Evolutionary conservation across 2,888 invertebrate genomes (phyloP).

Genomic region (Chironomus tentans): DNA sequence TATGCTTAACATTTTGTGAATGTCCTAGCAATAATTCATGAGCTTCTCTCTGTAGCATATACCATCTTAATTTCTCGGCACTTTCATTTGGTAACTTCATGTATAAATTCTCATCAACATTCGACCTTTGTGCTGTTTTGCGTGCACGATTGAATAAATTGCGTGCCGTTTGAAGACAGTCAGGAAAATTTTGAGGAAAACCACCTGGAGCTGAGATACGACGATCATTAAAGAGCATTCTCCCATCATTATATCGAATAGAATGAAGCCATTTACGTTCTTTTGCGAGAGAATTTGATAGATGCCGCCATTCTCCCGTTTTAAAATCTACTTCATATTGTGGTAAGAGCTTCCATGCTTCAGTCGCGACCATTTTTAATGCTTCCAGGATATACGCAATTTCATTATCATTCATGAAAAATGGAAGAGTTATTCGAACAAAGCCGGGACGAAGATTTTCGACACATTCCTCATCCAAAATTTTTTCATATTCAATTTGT

Average conservation of each 20-base stretch:
- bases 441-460: slow-evolving; percentile 81
- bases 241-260: slow-evolving; percentile 64
- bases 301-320: slow-evolving; percentile 84
- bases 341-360: slow-evolving; percentile 82
- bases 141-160: slow-evolving; percentile 67
- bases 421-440: slow-evolving; percentile 74
- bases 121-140: slow-evolving; percentile 64
- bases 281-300: slow-evolving; percentile 65
- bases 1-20: slow-evolving; percentile 66
- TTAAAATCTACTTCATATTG: slow-evolving; percentile 80
- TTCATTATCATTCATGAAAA: slow-evolving; percentile 70
- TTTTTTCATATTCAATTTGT: slow-evolving; percentile 63
- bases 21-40: slow-evolving; percentile 63
- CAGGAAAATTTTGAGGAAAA: slow-evolving; percentile 64
- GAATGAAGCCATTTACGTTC: slow-evolving; percentile 76
- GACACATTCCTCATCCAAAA: slow-evolving; percentile 45
- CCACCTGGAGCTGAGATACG: slow-evolving; percentile 61
- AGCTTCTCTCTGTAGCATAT: slow-evolving; percentile 81
- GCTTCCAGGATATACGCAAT: slow-evolving; percentile 75
- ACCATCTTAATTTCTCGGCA: slow-evolving; percentile 69
- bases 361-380: slow-evolving; percentile 75
- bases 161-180: slow-evolving; percentile 69
- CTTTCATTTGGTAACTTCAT: slow-evolving; percentile 27
- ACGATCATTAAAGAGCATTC: slow-evolving; percentile 63
- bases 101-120: slow-evolving; percentile 55